Percentiles rank a stretch among this genome's conserved stretches.
These are phyloP conservation scores for Podarcis cretensis DNA, from an alignment of 2,113 vertebrate species.

Conservation along the genomic window DNA sequence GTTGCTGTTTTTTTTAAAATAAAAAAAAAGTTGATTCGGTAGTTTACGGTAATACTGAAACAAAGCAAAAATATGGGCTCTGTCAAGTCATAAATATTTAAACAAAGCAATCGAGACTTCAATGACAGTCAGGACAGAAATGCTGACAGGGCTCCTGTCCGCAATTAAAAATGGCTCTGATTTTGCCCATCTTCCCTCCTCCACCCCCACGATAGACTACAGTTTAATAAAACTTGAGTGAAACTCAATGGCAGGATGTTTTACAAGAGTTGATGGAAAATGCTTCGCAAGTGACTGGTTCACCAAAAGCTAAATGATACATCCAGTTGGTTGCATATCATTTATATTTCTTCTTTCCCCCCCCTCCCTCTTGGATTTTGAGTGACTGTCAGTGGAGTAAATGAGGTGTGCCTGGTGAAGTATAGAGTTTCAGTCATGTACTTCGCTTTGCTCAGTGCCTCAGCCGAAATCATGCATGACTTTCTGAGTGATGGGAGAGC, in stretches of 20 bases:
- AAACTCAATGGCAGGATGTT: conserved; percentile 57
- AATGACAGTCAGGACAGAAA: conserved; percentile 27
- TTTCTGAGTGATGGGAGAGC: conserved; percentile 59
- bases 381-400: conserved; percentile 68
- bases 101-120: conserved; percentile 43
- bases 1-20: background rate
- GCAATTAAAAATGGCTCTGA: conserved; percentile 47
- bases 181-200: conserved; percentile 22
- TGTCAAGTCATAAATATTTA: conserved; percentile 50
- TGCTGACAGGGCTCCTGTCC: conserved; percentile 34
- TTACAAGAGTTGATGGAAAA: conserved; percentile 66
- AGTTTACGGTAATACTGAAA: background rate
- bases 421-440: conserved; percentile 35
- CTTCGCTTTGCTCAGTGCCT: conserved; percentile 48
- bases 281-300: conserved; percentile 67
- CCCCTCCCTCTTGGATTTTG: conserved; percentile 43
- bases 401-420: conserved; percentile 60
- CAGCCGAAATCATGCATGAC: conserved; percentile 54
- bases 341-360: conserved; percentile 46
- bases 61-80: conserved; percentile 9
- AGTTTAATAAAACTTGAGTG: conserved; percentile 55
- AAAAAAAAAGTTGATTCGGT: background rate
- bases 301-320: conserved; percentile 67
- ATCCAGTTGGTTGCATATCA: conserved; percentile 56
- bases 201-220: background rate